phyloP scores from a whole-genome alignment of 2,797 vertebrate genomes.

The Eulemur mongoz region DNA sequence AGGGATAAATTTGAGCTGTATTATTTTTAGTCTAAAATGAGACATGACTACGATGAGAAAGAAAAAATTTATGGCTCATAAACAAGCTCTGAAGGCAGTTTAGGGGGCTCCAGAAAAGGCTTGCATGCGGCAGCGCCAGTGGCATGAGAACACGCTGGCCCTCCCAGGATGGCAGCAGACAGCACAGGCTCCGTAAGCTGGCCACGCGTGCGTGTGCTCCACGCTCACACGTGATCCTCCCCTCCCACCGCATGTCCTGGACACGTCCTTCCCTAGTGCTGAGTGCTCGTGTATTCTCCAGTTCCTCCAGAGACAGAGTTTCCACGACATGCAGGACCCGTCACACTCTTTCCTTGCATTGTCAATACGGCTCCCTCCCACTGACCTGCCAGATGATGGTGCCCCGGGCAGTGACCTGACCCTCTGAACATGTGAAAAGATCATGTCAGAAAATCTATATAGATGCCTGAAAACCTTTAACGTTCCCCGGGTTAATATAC shows the following conservation, averaged over 20 bases:
- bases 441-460: not conserved
- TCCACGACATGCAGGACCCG: not conserved
- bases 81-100: not conserved
- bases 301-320: not conserved
- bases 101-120: not conserved
- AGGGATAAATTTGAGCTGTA: not conserved
- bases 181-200: not conserved
- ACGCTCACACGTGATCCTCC: too few relatives aligned
- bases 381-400: not conserved
- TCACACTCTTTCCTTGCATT: not conserved
- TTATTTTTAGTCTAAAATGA: not conserved
- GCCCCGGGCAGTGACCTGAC: not conserved
- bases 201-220: accelerated
- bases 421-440: not conserved
- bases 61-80: not conserved
- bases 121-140: accelerated
- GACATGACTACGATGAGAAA: not conserved
- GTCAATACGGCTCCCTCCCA: not conserved
- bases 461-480: not conserved
- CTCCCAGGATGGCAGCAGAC: not conserved
- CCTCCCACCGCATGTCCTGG: accelerated
- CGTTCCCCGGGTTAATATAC: not conserved
- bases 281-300: accelerated
- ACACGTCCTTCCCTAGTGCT: not conserved
- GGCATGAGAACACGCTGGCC: accelerated